A percentile compares a stretch with the other conserved stretches of the same genome.
Evolutionary conservation across 2,113 vertebrate genomes (phyloP).

Genomic region (Burhinus bistriatus): DNA sequence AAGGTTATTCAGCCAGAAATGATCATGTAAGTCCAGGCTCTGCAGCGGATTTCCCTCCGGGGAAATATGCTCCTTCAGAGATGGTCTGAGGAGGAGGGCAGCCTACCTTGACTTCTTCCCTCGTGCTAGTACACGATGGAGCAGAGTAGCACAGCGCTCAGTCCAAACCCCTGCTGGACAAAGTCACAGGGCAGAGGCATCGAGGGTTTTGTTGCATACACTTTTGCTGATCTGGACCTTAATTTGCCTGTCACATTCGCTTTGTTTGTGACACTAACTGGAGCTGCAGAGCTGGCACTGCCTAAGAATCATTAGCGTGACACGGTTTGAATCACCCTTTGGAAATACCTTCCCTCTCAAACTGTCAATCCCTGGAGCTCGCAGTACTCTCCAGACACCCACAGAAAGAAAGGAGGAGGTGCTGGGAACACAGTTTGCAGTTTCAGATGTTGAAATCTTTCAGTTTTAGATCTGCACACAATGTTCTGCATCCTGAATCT

Average conservation of each 20-base stretch:
- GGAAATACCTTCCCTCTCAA: slow-evolving; percentile 28
- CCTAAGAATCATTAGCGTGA: background rate
- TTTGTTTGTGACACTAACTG: background rate
- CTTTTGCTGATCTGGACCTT: background rate
- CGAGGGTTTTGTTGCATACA: background rate
- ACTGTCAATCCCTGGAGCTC: background rate
- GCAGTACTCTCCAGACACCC: background rate
- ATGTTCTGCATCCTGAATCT: background rate
- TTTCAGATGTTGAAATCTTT: slow-evolving; percentile 14
- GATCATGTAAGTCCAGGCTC: background rate
- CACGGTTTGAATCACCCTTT: slow-evolving; percentile 21
- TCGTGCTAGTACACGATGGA: rapidly evolving
- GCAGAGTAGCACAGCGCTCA: rapidly evolving
- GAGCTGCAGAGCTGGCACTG: slow-evolving; percentile 21
- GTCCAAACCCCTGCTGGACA: rapidly evolving
- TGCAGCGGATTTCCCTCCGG: background rate
- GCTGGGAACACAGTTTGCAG: background rate
- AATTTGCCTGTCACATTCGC: background rate
- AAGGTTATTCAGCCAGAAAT: slow-evolving; percentile 47
- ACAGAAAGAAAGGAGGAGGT: slow-evolving; percentile 24
- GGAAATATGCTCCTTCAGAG: background rate
- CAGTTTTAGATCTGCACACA: background rate
- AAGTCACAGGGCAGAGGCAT: background rate
- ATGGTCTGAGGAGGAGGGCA: background rate
- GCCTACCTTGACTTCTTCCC: background rate